Conservation (phyloP, 1,140 invertebrate species). For the Macrobrachium rosenbergii region DNA sequence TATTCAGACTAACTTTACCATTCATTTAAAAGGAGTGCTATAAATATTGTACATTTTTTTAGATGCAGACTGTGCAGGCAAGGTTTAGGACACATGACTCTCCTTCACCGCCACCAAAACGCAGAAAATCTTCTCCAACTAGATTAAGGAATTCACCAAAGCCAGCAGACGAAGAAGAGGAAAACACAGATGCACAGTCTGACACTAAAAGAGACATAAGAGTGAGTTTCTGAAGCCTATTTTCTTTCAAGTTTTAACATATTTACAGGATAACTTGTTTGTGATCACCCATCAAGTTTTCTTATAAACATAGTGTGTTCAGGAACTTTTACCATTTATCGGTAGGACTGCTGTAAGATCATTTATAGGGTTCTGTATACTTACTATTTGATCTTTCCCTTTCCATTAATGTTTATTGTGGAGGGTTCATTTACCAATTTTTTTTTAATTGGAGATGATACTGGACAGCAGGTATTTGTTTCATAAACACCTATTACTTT, state of each 20-base stretch:
- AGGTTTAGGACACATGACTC: slow-evolving; percentile 50
- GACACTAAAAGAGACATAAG: slow-evolving; percentile 55
- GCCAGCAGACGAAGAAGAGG: slow-evolving; percentile 23
- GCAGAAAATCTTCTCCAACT: slow-evolving; percentile 37
- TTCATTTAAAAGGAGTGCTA: no score
- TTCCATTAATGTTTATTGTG: no score
- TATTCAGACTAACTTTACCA: no score
- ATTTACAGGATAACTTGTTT: neutral
- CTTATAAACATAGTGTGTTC: no score
- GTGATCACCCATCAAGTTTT: neutral
- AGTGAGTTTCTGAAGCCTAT: slow-evolving; percentile 2
- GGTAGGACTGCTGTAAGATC: no score
- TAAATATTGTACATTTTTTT: neutral
- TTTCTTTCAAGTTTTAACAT: neutral
- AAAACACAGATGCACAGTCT: slow-evolving; percentile 35
- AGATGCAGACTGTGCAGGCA: slow-evolving; percentile 25
- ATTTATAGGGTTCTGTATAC: no score
- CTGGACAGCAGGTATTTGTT: no score
- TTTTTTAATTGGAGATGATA: no score
- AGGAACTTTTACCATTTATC: no score
- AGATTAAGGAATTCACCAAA: slow-evolving; percentile 20
- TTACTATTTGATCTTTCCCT: no score
- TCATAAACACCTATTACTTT: no score
- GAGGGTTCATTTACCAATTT: no score
- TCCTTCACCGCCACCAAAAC: slow-evolving; percentile 37